These are phyloP conservation scores for Bagarius yarrelli DNA, from an alignment of 2,113 vertebrate genomes.

Conservation along the genomic window DNA sequence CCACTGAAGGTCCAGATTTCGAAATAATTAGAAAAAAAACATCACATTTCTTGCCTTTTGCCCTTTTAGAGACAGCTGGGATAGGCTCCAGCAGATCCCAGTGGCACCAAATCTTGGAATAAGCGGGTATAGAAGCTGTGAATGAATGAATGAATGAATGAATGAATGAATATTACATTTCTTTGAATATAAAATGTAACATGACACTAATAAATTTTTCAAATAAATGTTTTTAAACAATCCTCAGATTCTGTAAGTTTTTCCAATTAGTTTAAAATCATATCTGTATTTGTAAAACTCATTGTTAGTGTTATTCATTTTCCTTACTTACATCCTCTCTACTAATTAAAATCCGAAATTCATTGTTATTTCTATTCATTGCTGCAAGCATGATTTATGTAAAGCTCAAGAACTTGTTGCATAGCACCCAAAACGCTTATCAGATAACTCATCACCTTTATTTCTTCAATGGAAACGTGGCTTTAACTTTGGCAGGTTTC, in stretches of 20 bases:
- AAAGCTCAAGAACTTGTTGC: slow-evolving; percentile 32
- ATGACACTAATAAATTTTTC: neutral
- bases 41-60: neutral
- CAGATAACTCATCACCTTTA: slow-evolving; percentile 38
- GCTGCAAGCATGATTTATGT: slow-evolving; percentile 27
- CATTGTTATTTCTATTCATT: slow-evolving; percentile 3
- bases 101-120: too few relatives aligned
- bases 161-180: too few relatives aligned
- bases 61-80: too few relatives aligned
- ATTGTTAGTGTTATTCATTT: neutral
- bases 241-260: neutral
- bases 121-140: too few relatives aligned
- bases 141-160: too few relatives aligned
- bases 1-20: too few relatives aligned
- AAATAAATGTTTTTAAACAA: neutral
- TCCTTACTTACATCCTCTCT: neutral
- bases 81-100: too few relatives aligned
- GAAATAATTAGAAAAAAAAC: neutral
- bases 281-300: neutral
- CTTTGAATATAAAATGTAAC: neutral
- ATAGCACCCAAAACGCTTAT: slow-evolving; percentile 23
- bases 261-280: neutral
- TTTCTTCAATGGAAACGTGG: slow-evolving; percentile 24
- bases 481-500: slow-evolving; percentile 42
- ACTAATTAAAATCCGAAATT: neutral